Evolutionary conservation across 1,140 invertebrate genomes (phyloP).

Genomic region (Drosophila ironensis): DNA sequence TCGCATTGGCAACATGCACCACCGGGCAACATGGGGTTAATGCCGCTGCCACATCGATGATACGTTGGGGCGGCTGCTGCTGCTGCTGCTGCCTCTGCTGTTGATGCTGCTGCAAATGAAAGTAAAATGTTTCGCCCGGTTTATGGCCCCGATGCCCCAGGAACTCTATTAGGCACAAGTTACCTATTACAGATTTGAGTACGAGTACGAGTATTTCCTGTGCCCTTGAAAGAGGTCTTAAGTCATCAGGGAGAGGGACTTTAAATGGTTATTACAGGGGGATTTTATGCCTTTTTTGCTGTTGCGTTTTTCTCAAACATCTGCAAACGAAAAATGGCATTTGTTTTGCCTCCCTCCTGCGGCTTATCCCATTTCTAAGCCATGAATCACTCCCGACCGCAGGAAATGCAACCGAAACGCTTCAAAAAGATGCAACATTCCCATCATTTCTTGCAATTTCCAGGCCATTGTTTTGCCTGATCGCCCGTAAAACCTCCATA

Average conservation of each 20-base stretch:
- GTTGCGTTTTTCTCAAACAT: background rate
- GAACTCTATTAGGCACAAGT: conserved; percentile 25
- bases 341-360: too few relatives aligned
- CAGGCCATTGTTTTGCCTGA: conserved; percentile 47
- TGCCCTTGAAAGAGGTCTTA: background rate
- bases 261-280: too few relatives aligned
- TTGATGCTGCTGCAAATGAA: conserved; percentile 10
- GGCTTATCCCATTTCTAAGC: background rate
- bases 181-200: conserved; percentile 1
- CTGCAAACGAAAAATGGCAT: background rate
- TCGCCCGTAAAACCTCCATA: conserved; percentile 54
- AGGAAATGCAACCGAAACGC: conserved; percentile 16
- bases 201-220: background rate
- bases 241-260: too few relatives aligned
- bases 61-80: too few relatives aligned
- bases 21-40: conserved; percentile 7
- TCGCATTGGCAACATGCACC: conserved; percentile 36
- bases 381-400: conserved; percentile 38
- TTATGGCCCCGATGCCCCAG: conserved; percentile 21
- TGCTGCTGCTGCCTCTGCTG: too few relatives aligned
- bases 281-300: background rate
- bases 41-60: conserved; percentile 10
- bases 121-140: conserved; percentile 22
- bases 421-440: conserved; percentile 12
- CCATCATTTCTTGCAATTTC: conserved; percentile 45